Base-by-base conservation (phyloP, 2,888 invertebrate genomes). In the Scaptomyza parva region DNA sequence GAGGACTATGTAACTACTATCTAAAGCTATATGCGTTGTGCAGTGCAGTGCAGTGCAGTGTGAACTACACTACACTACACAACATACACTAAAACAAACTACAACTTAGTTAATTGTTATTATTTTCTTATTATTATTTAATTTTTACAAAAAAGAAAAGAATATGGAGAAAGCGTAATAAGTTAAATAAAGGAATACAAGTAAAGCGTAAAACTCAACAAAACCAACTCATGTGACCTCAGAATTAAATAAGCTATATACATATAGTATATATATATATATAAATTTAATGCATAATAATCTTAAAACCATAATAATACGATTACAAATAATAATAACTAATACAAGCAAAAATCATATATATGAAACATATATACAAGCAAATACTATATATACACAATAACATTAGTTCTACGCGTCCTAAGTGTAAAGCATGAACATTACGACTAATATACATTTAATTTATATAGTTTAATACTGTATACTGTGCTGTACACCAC, bases 181-280 rank as follows among this genome's bases (percentile, higher is more conserved):
- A 82, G 69, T 76, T 74, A 78, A 74, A 75, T 66, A 76, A 79
- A 78, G 35, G 48, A 43, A 81, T 79, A 77, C 75, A 78, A 86
- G 79, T 80, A 89, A 85, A 72, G 86, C 86, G 83, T 82, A 89
- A 89, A 85, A 89, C 88, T 85, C 89, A 89, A 91, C 90, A 91
- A 91, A 91, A 92, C 92, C 92, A 92, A 92, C 92, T 92, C 92
- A 92, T 92, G 92, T 92, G 92, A 92, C 92, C 92, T 92, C 92
- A 92, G 91, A 90, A 86, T 90, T 91, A 88, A 88, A 90, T 91
- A 91, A 91, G 91, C 89, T 90, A 84, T 64, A 89, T 89, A 62
- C 61, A 55, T 51, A 58, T 57, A 51, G 41, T 28, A 60, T 57
- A 58, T 57, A 61, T 61, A 67, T 87, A 79, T 52, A 55, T 62